A percentile compares a stretch with the other conserved stretches of the same genome.
Evolutionary conservation across 2,888 invertebrate species (phyloP).

Genomic region (Timema podura): DNA sequence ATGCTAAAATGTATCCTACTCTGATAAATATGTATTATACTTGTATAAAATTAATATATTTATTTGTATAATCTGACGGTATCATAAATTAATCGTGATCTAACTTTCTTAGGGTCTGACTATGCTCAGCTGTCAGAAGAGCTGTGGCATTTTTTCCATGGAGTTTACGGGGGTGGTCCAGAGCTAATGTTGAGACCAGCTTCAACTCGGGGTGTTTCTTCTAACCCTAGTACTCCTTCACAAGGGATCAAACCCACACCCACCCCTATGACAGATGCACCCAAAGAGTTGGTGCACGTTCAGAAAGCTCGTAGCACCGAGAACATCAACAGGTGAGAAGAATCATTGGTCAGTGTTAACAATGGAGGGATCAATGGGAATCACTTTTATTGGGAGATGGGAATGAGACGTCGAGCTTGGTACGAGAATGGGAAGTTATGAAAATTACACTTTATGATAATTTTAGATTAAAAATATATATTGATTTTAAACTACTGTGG

Average conservation of each 20-base stretch:
- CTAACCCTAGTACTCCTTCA: neutral
- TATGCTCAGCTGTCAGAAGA: conserved; percentile 80
- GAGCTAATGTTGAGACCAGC: conserved; percentile 54
- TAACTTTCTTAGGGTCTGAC: conserved; percentile 46
- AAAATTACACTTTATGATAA: no score
- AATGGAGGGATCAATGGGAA: no score
- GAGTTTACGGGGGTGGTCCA: conserved; percentile 87
- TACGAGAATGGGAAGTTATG: no score
- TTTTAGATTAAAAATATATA: no score
- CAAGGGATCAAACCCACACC: neutral
- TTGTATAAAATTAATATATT: no score
- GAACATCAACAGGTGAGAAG: conserved; percentile 22
- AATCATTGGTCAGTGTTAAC: neutral
- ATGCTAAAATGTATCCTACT: no score
- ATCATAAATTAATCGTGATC: no score
- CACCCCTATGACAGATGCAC: neutral
- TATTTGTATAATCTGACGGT: no score
- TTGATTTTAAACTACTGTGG: no score
- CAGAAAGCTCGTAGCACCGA: conserved; percentile 29
- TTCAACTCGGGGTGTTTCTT: conserved; percentile 14
- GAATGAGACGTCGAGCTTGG: no score
- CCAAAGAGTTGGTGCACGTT: conserved; percentile 17
- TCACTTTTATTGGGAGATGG: no score
- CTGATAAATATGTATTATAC: no score
- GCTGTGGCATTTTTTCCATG: conserved; percentile 81